Evolutionary conservation across 2,888 invertebrate species (phyloP), one percentile per base, ranked within the genome.

Genomic region (Seladonia tumulorum): DNA sequence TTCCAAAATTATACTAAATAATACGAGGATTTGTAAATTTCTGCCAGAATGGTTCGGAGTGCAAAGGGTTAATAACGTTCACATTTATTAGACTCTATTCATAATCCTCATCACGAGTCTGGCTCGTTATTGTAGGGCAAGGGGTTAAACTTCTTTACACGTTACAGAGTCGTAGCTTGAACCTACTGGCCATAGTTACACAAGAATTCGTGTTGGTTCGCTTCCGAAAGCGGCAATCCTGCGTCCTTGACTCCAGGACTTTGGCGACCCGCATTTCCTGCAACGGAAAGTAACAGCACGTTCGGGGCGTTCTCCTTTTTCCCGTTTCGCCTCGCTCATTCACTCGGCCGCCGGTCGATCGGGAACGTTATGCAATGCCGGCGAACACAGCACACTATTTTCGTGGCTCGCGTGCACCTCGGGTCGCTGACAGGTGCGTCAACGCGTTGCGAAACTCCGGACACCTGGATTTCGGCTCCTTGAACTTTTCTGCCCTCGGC

Each of bases 311-410:
- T 45, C 7, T 12, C 57, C 16, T 18, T 47, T 42, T 5, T 1
- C 14, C 47, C 10, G 29, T n/a, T 42, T 22, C 25, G 35, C 16
- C 5, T 2, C 60, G 71, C 45, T 75, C 84, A 60, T 83, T 83
- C 60, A 66, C 53, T 63, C 60, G 53, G 47, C 22, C 60, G 35
- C 22, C n/a, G 49, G 18, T 77, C 77, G 77, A 79, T 73, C 76
- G 22, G 25, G 53, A 16, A 25, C 47, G 68, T 85, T 81, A 79
- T 60, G 79, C 81, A 86, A 79, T 22, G 68, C 45, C 57, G 71
- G 80, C 74, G 72, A 76, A 86, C 76, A 53, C 39, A 53, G 49
- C 39, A 10, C 57, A 77, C 79, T 82, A 84, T 86, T 86, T 86
- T 84, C 60, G 79, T 60, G 81, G 42, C 60, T 81, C 49, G 42